Evolutionary conservation across 2,888 invertebrate genomes (phyloP).

Genomic region (Conistra vaccinii): DNA sequence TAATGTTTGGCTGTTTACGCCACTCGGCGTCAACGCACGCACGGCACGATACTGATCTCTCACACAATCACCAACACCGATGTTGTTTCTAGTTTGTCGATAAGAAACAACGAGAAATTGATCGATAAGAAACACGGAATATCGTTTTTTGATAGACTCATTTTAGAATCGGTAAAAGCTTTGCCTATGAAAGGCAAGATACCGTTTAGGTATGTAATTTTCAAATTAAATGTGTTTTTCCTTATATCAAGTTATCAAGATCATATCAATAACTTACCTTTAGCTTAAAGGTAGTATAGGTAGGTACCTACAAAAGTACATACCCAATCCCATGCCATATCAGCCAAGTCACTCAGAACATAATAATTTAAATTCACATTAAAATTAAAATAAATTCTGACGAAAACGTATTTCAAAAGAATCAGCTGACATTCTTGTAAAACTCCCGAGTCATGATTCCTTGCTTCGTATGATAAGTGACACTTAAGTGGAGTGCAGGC

Average conservation of each 20-base stretch:
- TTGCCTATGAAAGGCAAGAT: neutral
- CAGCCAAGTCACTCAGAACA: neutral
- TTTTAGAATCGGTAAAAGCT: constrained; percentile 21
- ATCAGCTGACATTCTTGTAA: constrained; percentile 37
- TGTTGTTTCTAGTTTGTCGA: constrained; percentile 68
- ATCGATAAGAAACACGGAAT: constrained; percentile 42
- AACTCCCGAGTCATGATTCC: constrained; percentile 56
- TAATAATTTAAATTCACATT: constrained; percentile 1
- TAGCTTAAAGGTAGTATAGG: neutral
- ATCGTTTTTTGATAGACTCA: constrained; percentile 15
- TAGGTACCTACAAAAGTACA: neutral
- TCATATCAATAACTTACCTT: neutral
- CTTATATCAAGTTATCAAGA: neutral
- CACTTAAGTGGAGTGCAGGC: constrained; percentile 61
- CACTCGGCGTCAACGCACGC: constrained; percentile 74
- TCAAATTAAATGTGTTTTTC: constrained; percentile 1
- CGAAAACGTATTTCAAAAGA: constrained; percentile 4
- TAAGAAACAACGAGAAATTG: constrained; percentile 53
- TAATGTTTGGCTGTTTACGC: constrained; percentile 83
- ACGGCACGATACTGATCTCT: constrained; percentile 74
- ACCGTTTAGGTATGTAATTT: neutral
- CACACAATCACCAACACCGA: constrained; percentile 69
- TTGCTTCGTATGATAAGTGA: constrained; percentile 48
- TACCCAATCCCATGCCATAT: neutral
- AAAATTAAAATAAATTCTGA: constrained; percentile 11